A percentile compares a stretch with the other conserved stretches of the same genome.
Conservation (phyloP, 2,888 invertebrate genomes). For the Morpho achilles region DNA sequence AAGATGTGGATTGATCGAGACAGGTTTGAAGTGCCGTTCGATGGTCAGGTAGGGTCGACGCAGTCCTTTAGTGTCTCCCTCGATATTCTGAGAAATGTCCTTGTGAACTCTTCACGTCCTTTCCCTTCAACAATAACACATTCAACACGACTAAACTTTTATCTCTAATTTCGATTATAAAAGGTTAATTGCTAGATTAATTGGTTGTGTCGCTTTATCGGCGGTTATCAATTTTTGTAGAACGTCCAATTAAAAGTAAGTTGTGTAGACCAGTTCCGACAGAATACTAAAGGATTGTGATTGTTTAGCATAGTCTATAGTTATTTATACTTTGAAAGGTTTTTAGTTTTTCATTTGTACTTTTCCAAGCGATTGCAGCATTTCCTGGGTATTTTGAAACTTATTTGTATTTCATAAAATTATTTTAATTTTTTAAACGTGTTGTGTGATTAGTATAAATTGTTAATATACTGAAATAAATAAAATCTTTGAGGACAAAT, state of each 20-base stretch:
- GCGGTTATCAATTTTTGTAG: slow-evolving; percentile 10
- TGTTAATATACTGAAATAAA: too few relatives aligned
- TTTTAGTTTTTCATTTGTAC: too few relatives aligned
- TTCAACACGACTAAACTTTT: slow-evolving; percentile 18
- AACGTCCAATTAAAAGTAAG: slow-evolving; percentile 7
- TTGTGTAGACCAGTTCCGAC: slow-evolving; percentile 5
- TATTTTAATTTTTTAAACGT: too few relatives aligned
- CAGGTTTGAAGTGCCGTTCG: slow-evolving; percentile 76
- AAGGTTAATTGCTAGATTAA: slow-evolving; percentile 15
- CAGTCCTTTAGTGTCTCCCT: slow-evolving; percentile 61
- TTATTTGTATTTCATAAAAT: too few relatives aligned
- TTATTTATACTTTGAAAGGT: too few relatives aligned
- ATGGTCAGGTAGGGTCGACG: slow-evolving; percentile 58
- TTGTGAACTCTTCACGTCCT: slow-evolving; percentile 56
- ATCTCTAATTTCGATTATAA: slow-evolving; percentile 11
- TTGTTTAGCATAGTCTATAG: background rate
- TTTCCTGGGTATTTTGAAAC: too few relatives aligned
- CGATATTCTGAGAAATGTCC: slow-evolving; percentile 71
- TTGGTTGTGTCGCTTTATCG: slow-evolving; percentile 9
- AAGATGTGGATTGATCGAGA: slow-evolving; percentile 78
- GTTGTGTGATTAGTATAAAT: too few relatives aligned
- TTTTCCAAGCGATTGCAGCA: too few relatives aligned
- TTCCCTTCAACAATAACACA: slow-evolving; percentile 45
- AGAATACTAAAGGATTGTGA: background rate
- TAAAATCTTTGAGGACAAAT: too few relatives aligned